phyloP scores from a whole-genome alignment of 2,113 vertebrate species.

The Phrynocephalus versicolor region DNA sequence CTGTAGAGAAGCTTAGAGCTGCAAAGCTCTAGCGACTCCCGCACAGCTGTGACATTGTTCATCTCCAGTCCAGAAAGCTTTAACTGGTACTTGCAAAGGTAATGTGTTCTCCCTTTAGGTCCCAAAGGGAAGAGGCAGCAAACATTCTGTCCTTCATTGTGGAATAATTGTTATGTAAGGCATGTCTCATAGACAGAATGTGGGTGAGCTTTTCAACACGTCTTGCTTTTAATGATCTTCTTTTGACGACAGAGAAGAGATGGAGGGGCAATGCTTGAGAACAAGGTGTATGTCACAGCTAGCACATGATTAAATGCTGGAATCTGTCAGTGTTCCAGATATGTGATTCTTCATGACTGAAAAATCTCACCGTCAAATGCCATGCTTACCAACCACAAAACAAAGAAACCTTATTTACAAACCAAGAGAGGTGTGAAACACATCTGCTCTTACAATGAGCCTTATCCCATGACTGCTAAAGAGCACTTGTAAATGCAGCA shows the following conservation, averaged over 20 bases:
- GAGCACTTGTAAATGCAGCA: no score
- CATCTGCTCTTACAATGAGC: no score
- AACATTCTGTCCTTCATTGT: neutral
- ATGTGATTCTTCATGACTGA: no score
- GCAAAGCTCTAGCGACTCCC: conserved; percentile 40
- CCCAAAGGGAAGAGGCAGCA: neutral
- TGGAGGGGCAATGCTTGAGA: no score
- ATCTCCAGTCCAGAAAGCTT: neutral
- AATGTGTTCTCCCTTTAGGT: neutral
- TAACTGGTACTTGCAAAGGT: neutral
- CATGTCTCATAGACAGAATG: neutral
- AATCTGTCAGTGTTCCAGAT: neutral
- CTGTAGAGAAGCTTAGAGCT: conserved; percentile 33
- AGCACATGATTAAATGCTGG: no score
- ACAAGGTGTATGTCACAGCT: no score
- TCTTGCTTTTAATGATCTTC: conserved; percentile 34
- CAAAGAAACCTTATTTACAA: no score
- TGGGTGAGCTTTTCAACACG: conserved; percentile 13
- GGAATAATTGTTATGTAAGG: neutral
- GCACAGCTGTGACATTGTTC: conserved; percentile 40
- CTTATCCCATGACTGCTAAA: no score
- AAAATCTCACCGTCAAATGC: no score
- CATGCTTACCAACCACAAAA: no score
- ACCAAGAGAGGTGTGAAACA: no score
- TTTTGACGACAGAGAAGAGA: conserved; percentile 19